Evolutionary conservation across 1,140 invertebrate species (phyloP).

Genomic region (Trachelipus rathkii): DNA sequence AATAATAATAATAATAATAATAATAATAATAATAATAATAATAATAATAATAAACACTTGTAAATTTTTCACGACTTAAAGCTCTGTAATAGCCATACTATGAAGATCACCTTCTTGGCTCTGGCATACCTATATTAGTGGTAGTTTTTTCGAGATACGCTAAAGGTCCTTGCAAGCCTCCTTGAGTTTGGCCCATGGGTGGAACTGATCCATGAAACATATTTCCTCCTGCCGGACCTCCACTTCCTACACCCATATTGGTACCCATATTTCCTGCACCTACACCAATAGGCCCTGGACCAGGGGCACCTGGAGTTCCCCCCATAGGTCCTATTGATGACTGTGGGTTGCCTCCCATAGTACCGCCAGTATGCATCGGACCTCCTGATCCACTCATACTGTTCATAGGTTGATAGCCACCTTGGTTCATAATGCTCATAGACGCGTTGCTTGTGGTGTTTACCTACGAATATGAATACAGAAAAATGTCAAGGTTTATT

Average conservation of each 20-base stretch:
- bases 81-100: too few species aligned
- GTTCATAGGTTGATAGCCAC: background rate
- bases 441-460: background rate
- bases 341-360: slow-evolving; percentile 25
- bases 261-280: slow-evolving; percentile 39
- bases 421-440: background rate
- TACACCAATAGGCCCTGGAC: slow-evolving; percentile 26
- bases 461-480: too few species aligned
- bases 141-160: slow-evolving; percentile 75
- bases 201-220: slow-evolving; percentile 51
- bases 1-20: too few species aligned
- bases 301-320: slow-evolving; percentile 27
- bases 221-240: slow-evolving; percentile 54
- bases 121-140: slow-evolving; percentile 70
- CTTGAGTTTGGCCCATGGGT: slow-evolving; percentile 44
- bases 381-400: background rate
- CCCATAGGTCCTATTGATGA: slow-evolving; percentile 37
- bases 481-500: too few species aligned
- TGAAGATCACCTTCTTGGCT: background rate
- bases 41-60: too few species aligned
- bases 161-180: slow-evolving; percentile 65
- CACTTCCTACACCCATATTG: slow-evolving; percentile 47
- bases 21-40: too few species aligned
- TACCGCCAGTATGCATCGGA: background rate
- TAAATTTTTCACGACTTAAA: too few species aligned